Conservation (phyloP, 2,888 invertebrate genomes). For the Scaptomyza tumidula region DNA sequence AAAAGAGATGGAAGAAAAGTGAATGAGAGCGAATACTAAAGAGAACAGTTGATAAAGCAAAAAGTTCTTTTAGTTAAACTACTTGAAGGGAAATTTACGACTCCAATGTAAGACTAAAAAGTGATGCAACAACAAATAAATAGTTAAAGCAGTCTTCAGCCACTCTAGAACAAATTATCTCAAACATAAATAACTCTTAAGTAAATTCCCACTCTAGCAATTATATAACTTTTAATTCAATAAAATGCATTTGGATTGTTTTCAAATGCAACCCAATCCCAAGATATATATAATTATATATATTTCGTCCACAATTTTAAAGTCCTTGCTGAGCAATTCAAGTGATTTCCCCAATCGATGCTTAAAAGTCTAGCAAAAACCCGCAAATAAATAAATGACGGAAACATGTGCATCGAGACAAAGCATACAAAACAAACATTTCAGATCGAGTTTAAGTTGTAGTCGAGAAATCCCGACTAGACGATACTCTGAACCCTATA, state of each 20-base stretch:
- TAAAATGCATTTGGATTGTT: conserved; percentile 1
- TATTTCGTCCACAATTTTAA: conserved; percentile 8
- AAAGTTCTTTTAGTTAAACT: background rate
- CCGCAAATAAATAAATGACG: conserved; percentile 34
- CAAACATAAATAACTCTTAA: background rate
- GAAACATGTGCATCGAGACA: conserved; percentile 3
- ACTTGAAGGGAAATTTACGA: too few species aligned
- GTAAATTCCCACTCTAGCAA: background rate
- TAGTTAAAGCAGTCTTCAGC: background rate
- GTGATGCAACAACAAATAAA: background rate
- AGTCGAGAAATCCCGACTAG: too few species aligned
- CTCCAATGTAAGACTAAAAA: background rate
- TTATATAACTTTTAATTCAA: conserved; percentile 4
- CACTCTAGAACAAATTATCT: background rate
- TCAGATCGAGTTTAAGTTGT: background rate
- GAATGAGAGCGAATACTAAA: background rate
- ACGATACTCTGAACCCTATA: too few species aligned
- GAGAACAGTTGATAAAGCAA: too few species aligned
- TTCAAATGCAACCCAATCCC: background rate
- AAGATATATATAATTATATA: background rate
- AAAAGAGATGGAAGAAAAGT: background rate
- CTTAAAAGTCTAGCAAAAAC: conserved; percentile 53
- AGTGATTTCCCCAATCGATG: conserved; percentile 71
- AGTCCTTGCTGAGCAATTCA: conserved; percentile 33
- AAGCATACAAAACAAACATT: background rate